Base-by-base conservation (phyloP, 2,113 vertebrate genomes). In the Boulengeromyrus knoepffleri region DNA sequence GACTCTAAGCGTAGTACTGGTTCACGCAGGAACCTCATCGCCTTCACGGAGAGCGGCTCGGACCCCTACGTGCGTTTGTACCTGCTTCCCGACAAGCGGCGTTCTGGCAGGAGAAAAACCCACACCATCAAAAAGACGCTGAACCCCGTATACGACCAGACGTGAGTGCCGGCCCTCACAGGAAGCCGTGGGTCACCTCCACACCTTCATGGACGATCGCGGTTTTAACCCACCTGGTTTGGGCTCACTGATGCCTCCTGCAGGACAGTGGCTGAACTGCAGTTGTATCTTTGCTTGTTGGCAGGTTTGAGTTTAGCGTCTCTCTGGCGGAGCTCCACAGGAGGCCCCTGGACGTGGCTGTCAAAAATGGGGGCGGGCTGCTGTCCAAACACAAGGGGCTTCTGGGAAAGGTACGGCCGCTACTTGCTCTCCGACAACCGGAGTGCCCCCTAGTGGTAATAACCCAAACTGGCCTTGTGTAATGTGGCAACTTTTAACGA, bases 361-460 rank as follows among this genome's bases (percentile, higher is more conserved):
- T 99, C 91, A 99, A 99, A 95, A 99, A 99, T 92, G 97, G 97
- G 1, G 98, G 98, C 0, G 97, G 98, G 62, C 96, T 99, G 93
- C 93, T 99, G 91, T 99, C 97, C 93, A 99, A 97, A 96, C 97
- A 99, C 94, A 99, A 98, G 95, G 98, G 98, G 66, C 97, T 99
- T 53, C 97, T 99, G 90, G 98, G 98, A 94, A 99, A 99, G 96
- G 98, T 99, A 80, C 19, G n/a, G 24, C 2, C 27, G 8, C 24
- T 53, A 12, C 9, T 84, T 27, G 39, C 15, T 27, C 8, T 47
- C 53, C 17, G 39, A 50, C 50, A 85, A 3, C 7, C 27, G 17
- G 1, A 19, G 9, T 27, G n/a, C 49, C 66, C 46, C 42, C 53
- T 77, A 8, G n/a, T 39, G 15, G 39, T 19, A 36, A 24, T 27